These are phyloP conservation scores for Caerostris extrusa DNA, from an alignment of 1,140 invertebrate genomes.

Conservation along the genomic window DNA sequence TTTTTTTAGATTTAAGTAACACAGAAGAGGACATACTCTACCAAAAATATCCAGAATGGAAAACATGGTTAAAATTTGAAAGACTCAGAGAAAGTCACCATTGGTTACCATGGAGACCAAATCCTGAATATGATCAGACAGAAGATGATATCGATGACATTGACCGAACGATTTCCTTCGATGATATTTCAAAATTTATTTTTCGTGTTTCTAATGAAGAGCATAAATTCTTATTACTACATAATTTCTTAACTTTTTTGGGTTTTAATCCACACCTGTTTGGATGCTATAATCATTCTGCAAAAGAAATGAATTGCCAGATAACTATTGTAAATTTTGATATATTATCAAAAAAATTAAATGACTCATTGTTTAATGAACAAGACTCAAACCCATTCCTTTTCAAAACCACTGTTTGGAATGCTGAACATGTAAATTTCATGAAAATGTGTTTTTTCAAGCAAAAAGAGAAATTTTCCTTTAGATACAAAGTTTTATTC, in stretches of 20 bases:
- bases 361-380: slow-evolving; percentile 50
- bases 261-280: slow-evolving; percentile 78
- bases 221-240: slow-evolving; percentile 80
- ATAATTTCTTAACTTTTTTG: slow-evolving; percentile 81
- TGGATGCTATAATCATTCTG: not conserved
- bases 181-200: slow-evolving; percentile 81
- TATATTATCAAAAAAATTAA: slow-evolving; percentile 69
- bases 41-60: slow-evolving; percentile 78
- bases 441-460: slow-evolving; percentile 78
- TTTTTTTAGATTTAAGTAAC: slow-evolving; percentile 79
- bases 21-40: slow-evolving; percentile 79
- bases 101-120: slow-evolving; percentile 83
- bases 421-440: slow-evolving; percentile 69
- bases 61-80: slow-evolving; percentile 83
- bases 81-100: slow-evolving; percentile 80
- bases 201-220: slow-evolving; percentile 80
- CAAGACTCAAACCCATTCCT: not conserved
- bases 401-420: not conserved
- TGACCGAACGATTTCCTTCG: slow-evolving; percentile 82
- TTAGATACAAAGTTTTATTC: slow-evolving; percentile 77
- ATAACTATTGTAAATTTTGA: slow-evolving; percentile 76
- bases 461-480: slow-evolving; percentile 78
- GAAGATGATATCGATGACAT: slow-evolving; percentile 82
- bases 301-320: not conserved
- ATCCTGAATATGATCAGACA: slow-evolving; percentile 80